phyloP scores from a whole-genome alignment of 2,797 vertebrate genomes.

The Protonibea diacanthus region DNA sequence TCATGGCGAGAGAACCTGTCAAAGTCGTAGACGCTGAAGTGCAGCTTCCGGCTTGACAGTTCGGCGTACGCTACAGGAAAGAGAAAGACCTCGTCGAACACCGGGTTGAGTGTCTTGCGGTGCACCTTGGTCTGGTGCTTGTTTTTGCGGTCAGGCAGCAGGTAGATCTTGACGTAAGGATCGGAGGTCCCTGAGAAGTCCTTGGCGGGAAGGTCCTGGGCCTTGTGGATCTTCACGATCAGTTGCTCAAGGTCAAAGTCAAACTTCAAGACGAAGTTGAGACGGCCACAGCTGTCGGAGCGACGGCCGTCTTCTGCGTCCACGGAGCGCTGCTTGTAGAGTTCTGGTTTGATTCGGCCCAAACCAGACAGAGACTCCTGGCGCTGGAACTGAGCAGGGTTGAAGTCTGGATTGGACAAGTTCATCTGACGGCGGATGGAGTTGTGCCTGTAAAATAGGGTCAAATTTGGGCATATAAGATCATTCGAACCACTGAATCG shows the following conservation, averaged over 20 bases:
- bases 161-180: slow-evolving; percentile 98
- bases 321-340: slow-evolving; percentile 96
- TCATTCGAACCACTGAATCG: neutral
- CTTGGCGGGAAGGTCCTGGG: slow-evolving; percentile 95
- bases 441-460: slow-evolving; percentile 88
- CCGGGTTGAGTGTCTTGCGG: slow-evolving; percentile 97
- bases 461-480: neutral
- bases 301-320: slow-evolving; percentile 91
- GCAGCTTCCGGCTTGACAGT: slow-evolving; percentile 92
- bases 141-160: slow-evolving; percentile 97
- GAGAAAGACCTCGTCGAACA: slow-evolving; percentile 98
- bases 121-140: slow-evolving; percentile 99
- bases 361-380: slow-evolving; percentile 93
- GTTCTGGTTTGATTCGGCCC: slow-evolving; percentile 95
- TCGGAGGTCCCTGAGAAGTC: slow-evolving; percentile 99
- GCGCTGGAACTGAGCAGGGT: slow-evolving; percentile 95
- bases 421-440: slow-evolving; percentile 97
- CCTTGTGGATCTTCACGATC: slow-evolving; percentile 97
- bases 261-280: slow-evolving; percentile 96
- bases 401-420: slow-evolving; percentile 97
- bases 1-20: slow-evolving; percentile 99
- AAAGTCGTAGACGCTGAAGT: slow-evolving; percentile 99
- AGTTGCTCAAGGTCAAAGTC: slow-evolving; percentile 98
- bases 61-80: slow-evolving; percentile 95
- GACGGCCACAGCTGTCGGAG: slow-evolving; percentile 90